Percentiles rank a stretch among this genome's conserved stretches.
phyloP scores from a whole-genome alignment of 2,113 vertebrate species.

The Oostethus manadensis region DNA sequence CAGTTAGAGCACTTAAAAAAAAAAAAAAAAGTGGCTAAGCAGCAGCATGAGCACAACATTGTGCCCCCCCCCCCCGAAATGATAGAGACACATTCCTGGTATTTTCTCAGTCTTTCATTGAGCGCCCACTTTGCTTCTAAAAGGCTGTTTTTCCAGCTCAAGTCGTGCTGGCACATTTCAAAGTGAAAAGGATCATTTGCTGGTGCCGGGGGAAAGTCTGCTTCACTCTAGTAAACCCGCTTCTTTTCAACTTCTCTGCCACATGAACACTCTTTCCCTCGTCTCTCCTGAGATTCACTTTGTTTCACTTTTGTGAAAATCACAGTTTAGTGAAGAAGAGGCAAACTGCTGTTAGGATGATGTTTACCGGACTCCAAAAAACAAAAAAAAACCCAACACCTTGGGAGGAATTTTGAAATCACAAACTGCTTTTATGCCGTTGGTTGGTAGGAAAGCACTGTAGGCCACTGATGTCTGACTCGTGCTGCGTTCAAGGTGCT shows the following conservation, averaged over 20 bases:
- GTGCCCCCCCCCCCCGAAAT: neutral
- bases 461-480: conserved; percentile 1
- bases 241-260: conserved; percentile 56
- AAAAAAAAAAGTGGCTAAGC: no score
- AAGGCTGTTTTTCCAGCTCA: conserved; percentile 35
- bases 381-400: conserved; percentile 1
- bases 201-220: conserved; percentile 47
- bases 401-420: conserved; percentile 36
- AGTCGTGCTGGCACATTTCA: conserved; percentile 44
- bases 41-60: no score
- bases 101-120: neutral
- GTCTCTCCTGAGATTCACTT: conserved; percentile 59
- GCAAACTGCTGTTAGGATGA: conserved; percentile 36
- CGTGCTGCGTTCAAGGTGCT: conserved; percentile 18
- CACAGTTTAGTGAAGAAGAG: conserved; percentile 48
- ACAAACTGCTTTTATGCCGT: conserved; percentile 12
- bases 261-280: conserved; percentile 33
- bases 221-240: conserved; percentile 56
- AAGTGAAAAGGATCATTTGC: conserved; percentile 53
- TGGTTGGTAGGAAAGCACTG: neutral
- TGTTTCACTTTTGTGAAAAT: conserved; percentile 61
- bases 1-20: neutral
- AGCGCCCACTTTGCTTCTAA: conserved; percentile 7
- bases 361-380: conserved; percentile 56
- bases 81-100: conserved; percentile 35